Percentiles rank a stretch among this genome's conserved stretches.
Evolutionary conservation across 2,113 vertebrate species (phyloP).

Genomic region (Labeo catla): DNA sequence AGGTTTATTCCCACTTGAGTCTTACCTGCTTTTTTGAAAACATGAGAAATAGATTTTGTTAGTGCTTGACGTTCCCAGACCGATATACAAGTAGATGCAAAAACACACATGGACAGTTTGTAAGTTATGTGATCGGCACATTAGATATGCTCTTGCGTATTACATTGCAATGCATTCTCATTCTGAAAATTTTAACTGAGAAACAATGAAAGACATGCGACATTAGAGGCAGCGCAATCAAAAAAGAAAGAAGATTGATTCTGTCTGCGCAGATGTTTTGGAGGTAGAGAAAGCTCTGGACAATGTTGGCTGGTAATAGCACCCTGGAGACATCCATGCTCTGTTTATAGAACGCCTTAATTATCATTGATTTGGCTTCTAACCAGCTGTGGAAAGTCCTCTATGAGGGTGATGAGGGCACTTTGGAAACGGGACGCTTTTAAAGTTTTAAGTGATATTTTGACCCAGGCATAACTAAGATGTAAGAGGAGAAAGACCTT

Average conservation of each 20-base stretch:
- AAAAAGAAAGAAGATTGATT: slow-evolving; percentile 67
- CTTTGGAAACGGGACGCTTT: slow-evolving; percentile 25
- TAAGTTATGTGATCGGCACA: slow-evolving; percentile 32
- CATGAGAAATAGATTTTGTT: slow-evolving; percentile 38
- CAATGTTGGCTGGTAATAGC: slow-evolving; percentile 68
- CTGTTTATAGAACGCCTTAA: slow-evolving; percentile 74
- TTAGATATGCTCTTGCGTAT: background rate
- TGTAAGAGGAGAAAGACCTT: background rate
- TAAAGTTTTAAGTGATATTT: slow-evolving; percentile 11
- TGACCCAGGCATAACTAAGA: slow-evolving; percentile 2
- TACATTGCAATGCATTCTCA: background rate
- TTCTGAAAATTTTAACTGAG: slow-evolving; percentile 9
- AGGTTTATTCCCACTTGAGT: slow-evolving; percentile 28
- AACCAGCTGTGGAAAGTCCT: slow-evolving; percentile 56
- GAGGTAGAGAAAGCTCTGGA: slow-evolving; percentile 70
- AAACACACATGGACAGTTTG: slow-evolving; percentile 33
- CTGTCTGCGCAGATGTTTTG: slow-evolving; percentile 65
- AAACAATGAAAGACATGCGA: slow-evolving; percentile 18
- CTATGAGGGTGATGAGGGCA: slow-evolving; percentile 30
- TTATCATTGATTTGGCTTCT: slow-evolving; percentile 77
- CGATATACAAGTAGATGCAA: slow-evolving; percentile 32
- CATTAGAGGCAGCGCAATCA: slow-evolving; percentile 44
- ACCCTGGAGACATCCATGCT: slow-evolving; percentile 67
- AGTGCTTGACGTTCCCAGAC: background rate
- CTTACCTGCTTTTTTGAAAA: slow-evolving; percentile 29